Conservation (phyloP, 2,797 vertebrate genomes). For the Chelmon rostratus region DNA sequence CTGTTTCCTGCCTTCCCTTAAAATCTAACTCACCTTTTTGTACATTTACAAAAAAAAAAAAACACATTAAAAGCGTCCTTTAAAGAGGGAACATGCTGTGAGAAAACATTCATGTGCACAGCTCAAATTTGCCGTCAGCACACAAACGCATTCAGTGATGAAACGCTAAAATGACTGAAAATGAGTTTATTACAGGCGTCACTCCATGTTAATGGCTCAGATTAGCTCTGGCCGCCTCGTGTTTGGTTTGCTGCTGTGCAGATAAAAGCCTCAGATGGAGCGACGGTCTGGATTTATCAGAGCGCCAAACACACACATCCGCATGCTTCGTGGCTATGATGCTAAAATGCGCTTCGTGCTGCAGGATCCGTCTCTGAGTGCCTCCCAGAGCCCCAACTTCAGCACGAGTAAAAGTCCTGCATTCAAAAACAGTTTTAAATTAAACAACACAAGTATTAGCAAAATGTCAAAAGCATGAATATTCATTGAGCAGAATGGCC, state of each 20-base stretch:
- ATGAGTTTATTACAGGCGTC: not conserved
- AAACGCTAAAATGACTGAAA: not conserved
- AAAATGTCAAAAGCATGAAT: not conserved
- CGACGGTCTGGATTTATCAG: not conserved
- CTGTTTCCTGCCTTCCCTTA: not conserved
- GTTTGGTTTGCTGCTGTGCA: not conserved
- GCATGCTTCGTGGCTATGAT: too few species aligned
- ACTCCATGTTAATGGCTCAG: not conserved
- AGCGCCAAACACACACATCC: not conserved
- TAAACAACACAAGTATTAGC: not conserved
- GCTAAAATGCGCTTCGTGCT: not conserved
- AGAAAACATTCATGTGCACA: not conserved
- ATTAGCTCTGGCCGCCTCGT: not conserved
- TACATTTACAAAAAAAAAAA: constrained; percentile 1
- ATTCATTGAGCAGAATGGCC: not conserved
- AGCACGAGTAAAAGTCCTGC: not conserved
- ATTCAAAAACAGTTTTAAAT: not conserved
- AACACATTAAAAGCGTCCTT: not conserved
- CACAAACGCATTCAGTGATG: not conserved
- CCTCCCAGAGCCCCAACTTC: not conserved
- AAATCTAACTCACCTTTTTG: not conserved
- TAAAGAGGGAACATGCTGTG: not conserved
- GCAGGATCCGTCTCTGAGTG: not conserved
- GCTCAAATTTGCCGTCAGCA: not conserved
- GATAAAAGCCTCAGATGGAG: not conserved